Percentiles rank a stretch among this genome's conserved stretches.
phyloP scores from a whole-genome alignment of 2,888 invertebrate species.

The Ophion ventricosus region DNA sequence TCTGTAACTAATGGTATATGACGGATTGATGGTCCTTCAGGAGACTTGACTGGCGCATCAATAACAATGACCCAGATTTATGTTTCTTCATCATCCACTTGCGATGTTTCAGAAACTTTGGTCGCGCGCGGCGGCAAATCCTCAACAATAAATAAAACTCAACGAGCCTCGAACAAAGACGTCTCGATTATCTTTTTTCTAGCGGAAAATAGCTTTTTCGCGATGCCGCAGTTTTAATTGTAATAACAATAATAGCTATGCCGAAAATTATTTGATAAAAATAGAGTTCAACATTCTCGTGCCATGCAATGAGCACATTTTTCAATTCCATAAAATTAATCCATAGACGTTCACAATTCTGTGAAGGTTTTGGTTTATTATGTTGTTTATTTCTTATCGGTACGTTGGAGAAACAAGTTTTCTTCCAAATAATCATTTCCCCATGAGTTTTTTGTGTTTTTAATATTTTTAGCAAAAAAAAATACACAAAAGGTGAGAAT shows the following conservation, averaged over 20 bases:
- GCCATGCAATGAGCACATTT: background rate
- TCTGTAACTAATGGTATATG: background rate
- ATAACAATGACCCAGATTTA: constrained; percentile 25
- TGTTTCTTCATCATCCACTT: constrained; percentile 30
- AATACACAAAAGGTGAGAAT: too few relatives aligned
- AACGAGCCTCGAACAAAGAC: constrained; percentile 31
- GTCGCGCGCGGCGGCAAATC: constrained; percentile 16
- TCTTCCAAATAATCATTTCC: too few relatives aligned
- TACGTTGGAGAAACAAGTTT: too few relatives aligned
- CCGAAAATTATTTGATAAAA: background rate
- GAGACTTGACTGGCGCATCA: background rate
- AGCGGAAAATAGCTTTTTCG: background rate
- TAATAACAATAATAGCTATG: background rate
- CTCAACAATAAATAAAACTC: constrained; percentile 37
- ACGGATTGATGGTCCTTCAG: background rate
- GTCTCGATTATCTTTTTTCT: constrained; percentile 12
- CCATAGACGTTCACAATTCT: background rate
- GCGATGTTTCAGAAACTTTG: background rate
- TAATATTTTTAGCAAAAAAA: background rate
- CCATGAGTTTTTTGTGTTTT: background rate
- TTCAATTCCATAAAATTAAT: background rate
- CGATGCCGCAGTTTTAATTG: background rate
- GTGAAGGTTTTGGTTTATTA: too few relatives aligned
- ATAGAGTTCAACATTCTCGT: background rate
- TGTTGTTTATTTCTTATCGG: too few relatives aligned